Base-by-base conservation (phyloP, 2,888 invertebrate genomes). In the Athripsodes cinereus region DNA sequence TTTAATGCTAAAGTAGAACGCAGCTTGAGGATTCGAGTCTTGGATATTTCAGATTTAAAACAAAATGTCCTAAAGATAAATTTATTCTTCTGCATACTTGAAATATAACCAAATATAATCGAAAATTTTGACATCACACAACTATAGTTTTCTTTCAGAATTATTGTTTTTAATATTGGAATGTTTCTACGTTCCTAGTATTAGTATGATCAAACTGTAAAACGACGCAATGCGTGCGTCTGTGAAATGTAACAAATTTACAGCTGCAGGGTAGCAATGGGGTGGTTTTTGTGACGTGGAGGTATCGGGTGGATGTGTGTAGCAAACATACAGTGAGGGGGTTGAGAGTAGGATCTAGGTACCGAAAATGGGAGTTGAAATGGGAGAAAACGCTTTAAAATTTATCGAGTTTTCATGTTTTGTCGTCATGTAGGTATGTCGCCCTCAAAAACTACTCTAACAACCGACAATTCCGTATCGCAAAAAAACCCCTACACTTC, bases 391-490 rank as follows among this genome's bases (percentile, higher is more conserved):
- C 72, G 73, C 74, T 75, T 74, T 73, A 75, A 75, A 75, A 74
- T 75, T 75, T 73, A 75, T 75, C 71, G 75, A 75, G 72, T 74
- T 75, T 74, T 73, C 75, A 70, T 74, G 75, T 74, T 70, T 66
- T 65, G 65, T 61, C 63, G 63, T 56, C 66, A 64, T 65, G 65
- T 61, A 62, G 63, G 54, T 66, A 64, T 65, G 65, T 62, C 64
- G 60, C 63, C 52, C 63, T 55, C 40, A n/a, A 11, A 34, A 55
- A 55, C 51, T 53, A 59, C 60, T 52, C 34, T 53, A 46, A 55
- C 47, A 56, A 34, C 53, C 35, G 31, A 58, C 54, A 40, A 40
- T 40, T 40, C 13, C 40, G 40, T 40, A 40, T 40, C 13, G 40
- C 40, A 16, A n/a, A n/a, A n/a, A n/a, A n/a, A 40, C 40, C 40